phyloP scores from a whole-genome alignment of 2,888 invertebrate genomes.

The Pseudococcus jackbeardsleyi region DNA sequence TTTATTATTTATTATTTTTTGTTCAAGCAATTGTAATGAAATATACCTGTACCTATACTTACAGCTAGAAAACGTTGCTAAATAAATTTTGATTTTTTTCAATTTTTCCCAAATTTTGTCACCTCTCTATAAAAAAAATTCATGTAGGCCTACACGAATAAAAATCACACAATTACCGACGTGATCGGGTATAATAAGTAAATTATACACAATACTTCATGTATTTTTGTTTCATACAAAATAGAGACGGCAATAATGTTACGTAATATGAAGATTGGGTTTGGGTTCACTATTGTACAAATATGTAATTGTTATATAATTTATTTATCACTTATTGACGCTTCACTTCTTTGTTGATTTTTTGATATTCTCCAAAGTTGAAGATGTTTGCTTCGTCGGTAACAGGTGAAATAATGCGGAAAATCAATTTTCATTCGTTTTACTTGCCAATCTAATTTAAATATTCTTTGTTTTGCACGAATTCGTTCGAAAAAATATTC shows the following conservation, averaged over 20 bases:
- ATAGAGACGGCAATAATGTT: neutral
- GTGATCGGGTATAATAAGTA: neutral
- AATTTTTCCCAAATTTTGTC: neutral
- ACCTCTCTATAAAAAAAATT: too few species aligned
- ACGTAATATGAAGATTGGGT: neutral
- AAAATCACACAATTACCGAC: too few species aligned
- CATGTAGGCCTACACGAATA: too few species aligned
- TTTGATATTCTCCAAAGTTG: constrained; percentile 43
- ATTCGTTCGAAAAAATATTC: constrained; percentile 42
- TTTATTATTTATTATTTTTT: too few species aligned
- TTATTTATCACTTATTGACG: too few species aligned
- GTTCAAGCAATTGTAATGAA: too few species aligned
- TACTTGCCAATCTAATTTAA: neutral
- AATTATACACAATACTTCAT: neutral
- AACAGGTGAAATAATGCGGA: constrained; percentile 7
- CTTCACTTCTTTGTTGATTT: neutral
- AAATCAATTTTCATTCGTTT: constrained; percentile 46
- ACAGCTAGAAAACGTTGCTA: too few species aligned
- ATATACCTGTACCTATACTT: too few species aligned
- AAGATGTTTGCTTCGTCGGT: neutral
- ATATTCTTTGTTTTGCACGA: neutral
- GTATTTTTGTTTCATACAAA: neutral
- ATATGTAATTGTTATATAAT: too few species aligned
- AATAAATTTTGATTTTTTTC: neutral
- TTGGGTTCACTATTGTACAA: too few species aligned